These are phyloP conservation scores for Homalodisca vitripennis DNA, from an alignment of 1,140 invertebrate genomes.

Conservation along the genomic window DNA sequence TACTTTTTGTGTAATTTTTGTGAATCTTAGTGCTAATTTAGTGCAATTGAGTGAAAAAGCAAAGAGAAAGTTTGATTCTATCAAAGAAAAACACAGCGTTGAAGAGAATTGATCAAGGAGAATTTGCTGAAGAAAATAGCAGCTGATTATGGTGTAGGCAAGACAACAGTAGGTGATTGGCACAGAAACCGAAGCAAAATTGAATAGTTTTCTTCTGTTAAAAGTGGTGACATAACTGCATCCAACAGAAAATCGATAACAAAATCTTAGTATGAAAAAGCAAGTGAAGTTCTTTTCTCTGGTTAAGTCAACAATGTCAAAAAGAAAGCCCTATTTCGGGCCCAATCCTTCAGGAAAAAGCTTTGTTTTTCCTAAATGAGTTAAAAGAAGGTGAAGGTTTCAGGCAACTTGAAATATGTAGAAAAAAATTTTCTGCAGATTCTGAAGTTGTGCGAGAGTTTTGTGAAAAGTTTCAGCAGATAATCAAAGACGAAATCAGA, in stretches of 20 bases:
- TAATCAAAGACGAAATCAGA: conserved; percentile 33
- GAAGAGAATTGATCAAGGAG: not conserved
- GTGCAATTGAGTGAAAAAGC: not conserved
- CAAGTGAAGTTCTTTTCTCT: conserved; percentile 3
- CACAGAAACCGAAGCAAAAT: not conserved
- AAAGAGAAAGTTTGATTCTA: not conserved
- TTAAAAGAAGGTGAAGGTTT: not conserved
- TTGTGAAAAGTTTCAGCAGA: not conserved
- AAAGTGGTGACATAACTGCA: not conserved
- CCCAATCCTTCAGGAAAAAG: conserved; percentile 9
- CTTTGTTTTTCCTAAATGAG: not conserved
- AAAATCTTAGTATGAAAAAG: conserved; percentile 6
- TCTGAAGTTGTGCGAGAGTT: not conserved
- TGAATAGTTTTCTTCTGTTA: not conserved
- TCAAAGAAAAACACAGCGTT: not conserved
- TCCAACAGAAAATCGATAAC: not conserved
- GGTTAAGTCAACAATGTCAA: not conserved
- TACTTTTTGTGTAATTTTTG: not conserved
- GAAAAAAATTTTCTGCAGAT: conserved; percentile 4
- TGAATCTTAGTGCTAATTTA: not conserved
- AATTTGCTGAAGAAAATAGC: not conserved
- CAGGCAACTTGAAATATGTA: conserved; percentile 2
- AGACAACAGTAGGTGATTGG: not conserved
- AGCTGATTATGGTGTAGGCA: not conserved
- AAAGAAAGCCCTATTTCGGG: conserved; percentile 9